Percentiles rank a stretch among this genome's conserved stretches.
phyloP scores from a whole-genome alignment of 2,888 invertebrate species.

The Chorisops tibialis region DNA sequence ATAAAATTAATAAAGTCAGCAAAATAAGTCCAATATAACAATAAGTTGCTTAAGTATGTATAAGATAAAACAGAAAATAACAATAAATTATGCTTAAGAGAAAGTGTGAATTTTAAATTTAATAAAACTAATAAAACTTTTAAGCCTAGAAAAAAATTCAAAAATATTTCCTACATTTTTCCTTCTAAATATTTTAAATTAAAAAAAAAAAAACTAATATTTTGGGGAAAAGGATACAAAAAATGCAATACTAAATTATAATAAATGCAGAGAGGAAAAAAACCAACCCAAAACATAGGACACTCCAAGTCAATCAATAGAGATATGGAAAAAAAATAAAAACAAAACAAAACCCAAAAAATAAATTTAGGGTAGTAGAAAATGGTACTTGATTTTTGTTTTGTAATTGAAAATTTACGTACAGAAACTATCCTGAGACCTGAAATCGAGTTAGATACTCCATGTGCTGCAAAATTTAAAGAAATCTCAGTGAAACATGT shows the following conservation, averaged over 20 bases:
- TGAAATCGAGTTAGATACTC: constrained; percentile 54
- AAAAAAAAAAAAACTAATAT: not conserved
- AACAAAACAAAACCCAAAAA: not conserved
- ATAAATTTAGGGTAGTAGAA: not conserved
- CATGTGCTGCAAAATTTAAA: constrained; percentile 56
- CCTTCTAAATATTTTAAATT: not conserved
- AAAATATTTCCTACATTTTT: too few species aligned
- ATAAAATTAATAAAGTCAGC: too few species aligned
- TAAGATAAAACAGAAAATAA: too few species aligned
- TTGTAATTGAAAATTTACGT: constrained; percentile 48
- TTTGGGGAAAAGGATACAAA: not conserved
- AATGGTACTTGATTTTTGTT: not conserved
- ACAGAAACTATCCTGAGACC: constrained; percentile 56
- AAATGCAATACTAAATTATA: not conserved
- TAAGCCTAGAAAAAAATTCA: too few species aligned
- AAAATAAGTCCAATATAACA: too few species aligned
- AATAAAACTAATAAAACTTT: too few species aligned
- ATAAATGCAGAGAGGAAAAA: not conserved
- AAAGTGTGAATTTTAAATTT: too few species aligned
- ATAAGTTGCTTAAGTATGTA: too few species aligned
- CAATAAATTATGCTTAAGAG: too few species aligned
- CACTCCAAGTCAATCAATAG: not conserved
- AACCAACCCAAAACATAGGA: not conserved
- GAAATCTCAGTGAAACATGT: constrained; percentile 14
- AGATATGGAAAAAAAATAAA: constrained; percentile 4